A percentile compares a stretch with the other conserved stretches of the same genome.
phyloP scores from a whole-genome alignment of 2,797 vertebrate genomes.

The Dendrocincla tyrannina region DNA sequence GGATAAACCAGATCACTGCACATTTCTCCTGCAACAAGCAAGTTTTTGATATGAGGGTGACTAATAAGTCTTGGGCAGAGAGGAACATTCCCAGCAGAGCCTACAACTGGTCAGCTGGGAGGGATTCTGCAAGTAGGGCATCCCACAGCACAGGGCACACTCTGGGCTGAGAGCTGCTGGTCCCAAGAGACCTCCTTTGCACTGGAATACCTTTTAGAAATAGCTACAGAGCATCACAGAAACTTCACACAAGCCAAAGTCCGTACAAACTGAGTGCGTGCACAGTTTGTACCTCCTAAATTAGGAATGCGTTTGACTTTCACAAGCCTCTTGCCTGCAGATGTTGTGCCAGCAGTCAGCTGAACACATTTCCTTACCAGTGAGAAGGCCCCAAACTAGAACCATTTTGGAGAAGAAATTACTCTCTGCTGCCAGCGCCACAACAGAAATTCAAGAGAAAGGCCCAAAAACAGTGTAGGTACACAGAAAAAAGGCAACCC shows the following conservation, averaged over 20 bases:
- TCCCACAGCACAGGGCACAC: too few relatives aligned
- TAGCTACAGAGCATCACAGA: not conserved
- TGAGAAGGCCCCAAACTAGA: not conserved
- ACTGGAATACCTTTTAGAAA: not conserved
- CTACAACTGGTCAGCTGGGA: not conserved
- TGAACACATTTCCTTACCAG: not conserved
- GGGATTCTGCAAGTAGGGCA: not conserved
- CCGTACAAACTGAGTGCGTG: not conserved
- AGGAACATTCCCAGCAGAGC: not conserved
- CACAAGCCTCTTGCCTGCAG: not conserved
- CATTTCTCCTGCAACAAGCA: not conserved
- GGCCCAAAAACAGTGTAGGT: not conserved
- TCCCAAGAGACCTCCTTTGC: not conserved
- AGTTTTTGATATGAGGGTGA: not conserved
- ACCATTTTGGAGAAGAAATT: not conserved
- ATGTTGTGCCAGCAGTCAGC: not conserved
- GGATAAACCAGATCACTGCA: not conserved
- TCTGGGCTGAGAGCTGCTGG: not conserved
- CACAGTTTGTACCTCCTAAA: not conserved
- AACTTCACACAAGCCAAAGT: not conserved
- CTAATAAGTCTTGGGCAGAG: not conserved
- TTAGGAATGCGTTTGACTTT: not conserved
- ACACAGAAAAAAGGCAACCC: not conserved
- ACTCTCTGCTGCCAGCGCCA: not conserved
- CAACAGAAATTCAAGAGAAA: not conserved